Conservation (phyloP, 2,888 invertebrate species). For the Ophioninae sp. region DNA sequence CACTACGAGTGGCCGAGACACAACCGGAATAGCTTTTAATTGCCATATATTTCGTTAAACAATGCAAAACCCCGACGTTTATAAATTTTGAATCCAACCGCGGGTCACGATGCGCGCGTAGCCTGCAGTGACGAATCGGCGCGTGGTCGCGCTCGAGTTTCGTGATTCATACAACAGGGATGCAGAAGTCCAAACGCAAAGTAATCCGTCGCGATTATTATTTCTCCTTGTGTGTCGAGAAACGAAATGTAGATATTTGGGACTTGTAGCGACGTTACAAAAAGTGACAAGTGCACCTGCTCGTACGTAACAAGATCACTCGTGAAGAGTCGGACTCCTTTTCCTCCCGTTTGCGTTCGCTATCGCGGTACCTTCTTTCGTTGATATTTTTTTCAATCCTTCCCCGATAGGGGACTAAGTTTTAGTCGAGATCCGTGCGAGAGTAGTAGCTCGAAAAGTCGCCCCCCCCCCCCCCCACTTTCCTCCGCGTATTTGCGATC, state of each 20-base stretch:
- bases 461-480: conserved; percentile 1
- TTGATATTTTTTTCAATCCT: neutral
- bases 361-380: neutral
- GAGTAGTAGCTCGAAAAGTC: conserved; percentile 10
- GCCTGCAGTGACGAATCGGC: neutral
- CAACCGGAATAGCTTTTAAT: too few species aligned
- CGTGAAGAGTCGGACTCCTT: neutral
- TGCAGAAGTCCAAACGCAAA: neutral
- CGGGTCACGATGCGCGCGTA: too few species aligned
- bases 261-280: too few species aligned
- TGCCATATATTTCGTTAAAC: too few species aligned
- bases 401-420: conserved; percentile 17
- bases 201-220: neutral
- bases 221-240: neutral
- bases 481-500: neutral
- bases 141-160: conserved; percentile 17
- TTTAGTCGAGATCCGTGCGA: conserved; percentile 2
- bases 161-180: neutral
- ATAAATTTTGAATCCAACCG: too few species aligned
- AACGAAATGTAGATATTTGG: neutral
- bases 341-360: neutral
- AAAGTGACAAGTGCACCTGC: too few species aligned
- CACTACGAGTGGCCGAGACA: neutral
- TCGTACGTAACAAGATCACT: neutral
- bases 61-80: too few species aligned